Conservation (phyloP, 2,797 vertebrate genomes). For the Dicrostonyx torquatus region DNA sequence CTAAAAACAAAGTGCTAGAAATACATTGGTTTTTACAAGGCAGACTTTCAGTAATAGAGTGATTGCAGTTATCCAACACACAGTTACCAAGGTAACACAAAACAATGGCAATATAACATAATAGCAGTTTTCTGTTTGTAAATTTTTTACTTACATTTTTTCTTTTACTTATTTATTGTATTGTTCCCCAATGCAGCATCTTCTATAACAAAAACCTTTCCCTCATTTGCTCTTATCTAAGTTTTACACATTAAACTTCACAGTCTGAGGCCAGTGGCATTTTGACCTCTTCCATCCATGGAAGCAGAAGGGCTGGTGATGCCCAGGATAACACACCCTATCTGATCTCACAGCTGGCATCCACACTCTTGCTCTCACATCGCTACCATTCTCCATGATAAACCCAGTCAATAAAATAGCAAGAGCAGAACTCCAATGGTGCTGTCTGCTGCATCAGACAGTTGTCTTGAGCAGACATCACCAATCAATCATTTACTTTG, state of each 20-base stretch:
- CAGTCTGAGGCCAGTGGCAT: not conserved
- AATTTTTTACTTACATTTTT: not conserved
- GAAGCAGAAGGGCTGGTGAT: not conserved
- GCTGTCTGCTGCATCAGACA: not conserved
- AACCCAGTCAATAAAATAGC: not conserved
- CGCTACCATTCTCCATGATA: not conserved
- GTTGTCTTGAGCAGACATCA: not conserved
- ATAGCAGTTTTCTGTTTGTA: not conserved
- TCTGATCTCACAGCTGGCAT: not conserved
- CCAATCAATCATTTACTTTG: not conserved
- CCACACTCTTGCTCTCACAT: not conserved
- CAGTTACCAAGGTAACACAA: not conserved
- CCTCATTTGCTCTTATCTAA: not conserved
- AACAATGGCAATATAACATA: not conserved
- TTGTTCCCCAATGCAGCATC: not conserved
- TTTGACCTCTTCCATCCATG: not conserved
- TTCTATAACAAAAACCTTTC: constrained; percentile 19
- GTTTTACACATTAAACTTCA: not conserved
- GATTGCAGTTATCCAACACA: not conserved
- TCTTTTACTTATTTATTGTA: not conserved
- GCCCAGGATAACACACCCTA: not conserved
- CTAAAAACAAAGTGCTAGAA: constrained; percentile 37
- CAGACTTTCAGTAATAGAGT: constrained; percentile 10
- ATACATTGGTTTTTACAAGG: not conserved
- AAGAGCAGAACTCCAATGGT: not conserved